Evolutionary conservation across 2,888 invertebrate genomes (phyloP).

Genomic region (Thera obeliscata): DNA sequence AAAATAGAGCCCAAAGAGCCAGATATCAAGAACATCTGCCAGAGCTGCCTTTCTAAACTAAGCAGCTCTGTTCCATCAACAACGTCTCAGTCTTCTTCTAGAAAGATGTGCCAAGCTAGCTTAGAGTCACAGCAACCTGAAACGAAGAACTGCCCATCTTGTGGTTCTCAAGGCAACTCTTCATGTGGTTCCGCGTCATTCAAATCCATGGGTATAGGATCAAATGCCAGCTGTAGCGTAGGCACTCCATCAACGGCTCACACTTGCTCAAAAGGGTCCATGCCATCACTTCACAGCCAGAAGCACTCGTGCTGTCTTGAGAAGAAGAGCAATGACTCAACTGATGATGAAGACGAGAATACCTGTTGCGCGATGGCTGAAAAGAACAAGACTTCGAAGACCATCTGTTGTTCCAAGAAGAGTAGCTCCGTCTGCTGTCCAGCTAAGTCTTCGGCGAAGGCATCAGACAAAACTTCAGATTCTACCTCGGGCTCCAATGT

Average conservation of each 20-base stretch:
- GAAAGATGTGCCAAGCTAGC: constrained; percentile 27
- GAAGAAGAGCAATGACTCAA: constrained; percentile 8
- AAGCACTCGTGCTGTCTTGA: constrained; percentile 18
- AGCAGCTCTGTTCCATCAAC: constrained; percentile 8
- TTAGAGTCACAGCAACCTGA: constrained; percentile 4
- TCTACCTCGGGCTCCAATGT: background rate
- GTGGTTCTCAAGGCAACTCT: constrained; percentile 4
- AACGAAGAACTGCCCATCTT: constrained; percentile 21
- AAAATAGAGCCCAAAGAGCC: constrained; percentile 9
- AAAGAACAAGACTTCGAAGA: constrained; percentile 16
- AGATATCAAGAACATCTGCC: constrained; percentile 24
- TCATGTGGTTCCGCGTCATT: constrained; percentile 15
- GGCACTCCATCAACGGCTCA: background rate
- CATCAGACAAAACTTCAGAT: constrained; percentile 11
- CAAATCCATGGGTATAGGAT: constrained; percentile 29
- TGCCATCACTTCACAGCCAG: constrained; percentile 10
- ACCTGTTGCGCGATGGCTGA: constrained; percentile 14
- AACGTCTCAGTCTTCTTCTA: constrained; percentile 14
- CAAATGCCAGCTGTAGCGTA: constrained; percentile 8
- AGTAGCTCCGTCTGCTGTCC: constrained; percentile 21
- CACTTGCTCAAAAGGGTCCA: background rate
- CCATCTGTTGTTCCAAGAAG: constrained; percentile 23
- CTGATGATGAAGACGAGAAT: constrained; percentile 6
- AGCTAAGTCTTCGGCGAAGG: constrained; percentile 13
- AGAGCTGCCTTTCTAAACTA: constrained; percentile 26